These are phyloP conservation scores for Phoxinus dragarum DNA, from an alignment of 2,797 vertebrate species.

Conservation along the genomic window DNA sequence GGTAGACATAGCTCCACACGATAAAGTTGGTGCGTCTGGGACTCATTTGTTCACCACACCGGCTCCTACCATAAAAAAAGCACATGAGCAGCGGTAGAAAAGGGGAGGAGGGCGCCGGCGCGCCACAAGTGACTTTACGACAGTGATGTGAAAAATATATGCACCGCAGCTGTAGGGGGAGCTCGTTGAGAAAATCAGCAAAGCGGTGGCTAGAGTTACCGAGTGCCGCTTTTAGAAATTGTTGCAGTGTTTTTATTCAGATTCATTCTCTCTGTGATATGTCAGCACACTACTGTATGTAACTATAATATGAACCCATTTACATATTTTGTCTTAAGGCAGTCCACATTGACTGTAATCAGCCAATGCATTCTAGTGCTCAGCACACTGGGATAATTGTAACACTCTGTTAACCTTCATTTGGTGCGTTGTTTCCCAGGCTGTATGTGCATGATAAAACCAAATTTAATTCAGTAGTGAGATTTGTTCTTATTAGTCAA, in stretches of 20 bases:
- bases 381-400: conserved; percentile 39
- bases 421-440: conserved; percentile 16
- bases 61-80: too few species aligned
- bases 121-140: too few species aligned
- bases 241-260: neutral
- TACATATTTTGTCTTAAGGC: conserved; percentile 35
- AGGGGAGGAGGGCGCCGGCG: too few species aligned
- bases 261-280: neutral
- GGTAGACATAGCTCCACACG: too few species aligned
- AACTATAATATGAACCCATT: conserved; percentile 39
- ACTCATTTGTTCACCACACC: too few species aligned
- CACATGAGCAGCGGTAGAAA: too few species aligned
- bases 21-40: too few species aligned
- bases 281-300: conserved; percentile 1
- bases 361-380: conserved; percentile 15
- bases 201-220: too few species aligned
- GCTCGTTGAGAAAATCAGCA: too few species aligned
- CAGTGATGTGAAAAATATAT: too few species aligned
- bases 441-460: conserved; percentile 27
- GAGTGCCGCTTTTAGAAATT: too few species aligned
- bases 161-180: too few species aligned
- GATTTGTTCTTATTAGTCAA: conserved; percentile 36
- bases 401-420: conserved; percentile 44
- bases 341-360: conserved; percentile 35
- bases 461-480: conserved; percentile 6